These are phyloP conservation scores for Agonopterix heracliana DNA, from an alignment of 2,888 invertebrate species.

Conservation along the genomic window DNA sequence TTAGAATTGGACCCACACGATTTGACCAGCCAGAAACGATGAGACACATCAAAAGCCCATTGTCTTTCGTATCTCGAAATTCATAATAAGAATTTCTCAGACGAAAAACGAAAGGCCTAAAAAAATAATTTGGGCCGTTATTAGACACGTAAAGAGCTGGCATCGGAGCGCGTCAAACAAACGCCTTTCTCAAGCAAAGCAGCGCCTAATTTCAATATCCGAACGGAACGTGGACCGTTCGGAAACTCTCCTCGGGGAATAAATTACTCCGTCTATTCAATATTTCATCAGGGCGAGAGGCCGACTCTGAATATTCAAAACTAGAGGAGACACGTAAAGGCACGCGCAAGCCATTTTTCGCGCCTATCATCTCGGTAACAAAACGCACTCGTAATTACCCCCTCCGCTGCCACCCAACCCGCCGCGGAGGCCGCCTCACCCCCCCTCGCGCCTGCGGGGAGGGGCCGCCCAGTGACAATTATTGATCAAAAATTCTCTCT, in stretches of 20 bases:
- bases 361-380: slow-evolving; percentile 77
- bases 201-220: slow-evolving; percentile 76
- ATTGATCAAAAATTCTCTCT: slow-evolving; percentile 83
- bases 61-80: too few species aligned
- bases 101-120: neutral
- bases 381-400: slow-evolving; percentile 77
- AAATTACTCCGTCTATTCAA: slow-evolving; percentile 74
- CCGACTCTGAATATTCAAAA: slow-evolving; percentile 74
- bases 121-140: slow-evolving; percentile 28
- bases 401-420: slow-evolving; percentile 39
- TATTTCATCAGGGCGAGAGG: slow-evolving; percentile 73
- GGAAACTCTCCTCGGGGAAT: slow-evolving; percentile 69
- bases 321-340: slow-evolving; percentile 74
- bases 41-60: too few species aligned
- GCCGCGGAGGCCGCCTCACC: slow-evolving; percentile 17
- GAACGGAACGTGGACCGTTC: slow-evolving; percentile 65
- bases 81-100: too few species aligned
- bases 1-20: too few species aligned
- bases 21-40: too few species aligned
- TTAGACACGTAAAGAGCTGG: slow-evolving; percentile 28
- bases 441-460: slow-evolving; percentile 26
- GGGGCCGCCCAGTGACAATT: slow-evolving; percentile 79
- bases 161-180: slow-evolving; percentile 49
- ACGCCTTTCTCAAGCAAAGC: slow-evolving; percentile 69
- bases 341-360: slow-evolving; percentile 77